A percentile compares a stretch with the other conserved stretches of the same genome.
Evolutionary conservation across 2,888 invertebrate genomes (phyloP).

Genomic region (Eilema sororculum): DNA sequence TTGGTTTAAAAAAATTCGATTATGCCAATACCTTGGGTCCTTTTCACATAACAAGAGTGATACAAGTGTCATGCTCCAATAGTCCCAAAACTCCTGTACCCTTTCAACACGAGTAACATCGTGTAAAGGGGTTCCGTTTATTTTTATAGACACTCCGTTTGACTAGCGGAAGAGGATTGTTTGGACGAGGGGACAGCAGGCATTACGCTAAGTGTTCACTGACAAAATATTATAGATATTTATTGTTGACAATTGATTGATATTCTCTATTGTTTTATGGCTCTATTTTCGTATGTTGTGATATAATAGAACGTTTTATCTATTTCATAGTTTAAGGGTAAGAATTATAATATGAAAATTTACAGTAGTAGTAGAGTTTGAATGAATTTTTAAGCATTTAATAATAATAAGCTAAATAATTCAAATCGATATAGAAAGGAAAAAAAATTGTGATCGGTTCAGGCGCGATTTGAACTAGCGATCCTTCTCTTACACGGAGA

Average conservation of each 20-base stretch:
- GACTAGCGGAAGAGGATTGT: conserved; percentile 49
- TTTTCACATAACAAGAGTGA: too few relatives aligned
- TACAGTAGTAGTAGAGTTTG: too few relatives aligned
- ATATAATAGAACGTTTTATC: neutral
- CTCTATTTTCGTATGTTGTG: neutral
- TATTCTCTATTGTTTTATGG: conserved; percentile 9
- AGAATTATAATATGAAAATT: neutral
- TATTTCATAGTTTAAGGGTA: neutral
- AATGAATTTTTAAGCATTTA: too few relatives aligned
- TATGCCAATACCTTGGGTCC: too few relatives aligned
- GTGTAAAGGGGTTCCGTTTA: conserved; percentile 26
- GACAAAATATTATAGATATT: conserved; percentile 76
- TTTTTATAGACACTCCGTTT: conserved; percentile 34
- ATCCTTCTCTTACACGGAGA: too few relatives aligned
- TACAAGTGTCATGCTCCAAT: too few relatives aligned
- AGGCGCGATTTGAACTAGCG: too few relatives aligned
- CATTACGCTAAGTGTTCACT: conserved; percentile 65
- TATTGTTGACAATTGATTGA: conserved; percentile 53
- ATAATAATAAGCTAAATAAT: too few relatives aligned
- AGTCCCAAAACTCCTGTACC: too few relatives aligned
- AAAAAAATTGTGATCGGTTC: too few relatives aligned
- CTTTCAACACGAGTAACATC: neutral
- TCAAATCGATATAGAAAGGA: too few relatives aligned
- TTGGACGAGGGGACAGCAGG: conserved; percentile 67
- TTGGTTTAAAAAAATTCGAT: too few relatives aligned